These are phyloP conservation scores for Prochilodus magdalenae DNA, from an alignment of 2,113 vertebrate species.

Conservation along the genomic window DNA sequence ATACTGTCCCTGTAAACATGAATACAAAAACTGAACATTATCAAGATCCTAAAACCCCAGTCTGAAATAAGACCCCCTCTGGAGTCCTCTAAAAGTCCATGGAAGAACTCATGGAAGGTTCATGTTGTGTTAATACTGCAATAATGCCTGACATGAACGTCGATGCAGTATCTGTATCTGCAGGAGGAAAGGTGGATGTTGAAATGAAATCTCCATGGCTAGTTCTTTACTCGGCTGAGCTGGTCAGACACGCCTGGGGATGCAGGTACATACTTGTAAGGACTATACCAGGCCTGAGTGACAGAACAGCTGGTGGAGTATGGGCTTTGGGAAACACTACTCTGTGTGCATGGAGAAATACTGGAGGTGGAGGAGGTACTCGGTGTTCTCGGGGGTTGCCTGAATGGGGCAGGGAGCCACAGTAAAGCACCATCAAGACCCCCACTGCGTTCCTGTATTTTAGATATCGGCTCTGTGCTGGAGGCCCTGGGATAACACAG, in stretches of 20 bases:
- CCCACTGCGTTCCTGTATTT: not conserved
- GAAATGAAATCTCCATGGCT: not conserved
- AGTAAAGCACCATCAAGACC: not conserved
- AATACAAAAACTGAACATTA: too few species aligned
- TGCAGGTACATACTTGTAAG: not conserved
- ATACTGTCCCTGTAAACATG: too few species aligned
- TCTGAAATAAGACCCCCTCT: too few species aligned
- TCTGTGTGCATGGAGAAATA: not conserved
- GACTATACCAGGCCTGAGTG: not conserved
- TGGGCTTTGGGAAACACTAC: conserved; percentile 3
- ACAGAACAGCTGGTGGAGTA: not conserved
- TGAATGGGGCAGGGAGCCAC: not conserved
- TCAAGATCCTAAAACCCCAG: too few species aligned
- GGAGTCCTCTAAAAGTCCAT: too few species aligned
- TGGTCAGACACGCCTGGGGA: not conserved
- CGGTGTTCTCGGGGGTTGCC: conserved; percentile 7
- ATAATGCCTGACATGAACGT: too few species aligned
- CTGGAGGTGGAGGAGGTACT: not conserved
- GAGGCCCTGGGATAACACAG: too few species aligned
- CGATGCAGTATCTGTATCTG: too few species aligned
- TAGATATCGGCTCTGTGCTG: not conserved
- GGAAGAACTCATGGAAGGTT: too few species aligned
- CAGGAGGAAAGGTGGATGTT: not conserved
- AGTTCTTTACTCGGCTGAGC: not conserved
- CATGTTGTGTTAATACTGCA: too few species aligned